phyloP scores from a whole-genome alignment of 2,797 vertebrate species.

The Chromis chromis region DNA sequence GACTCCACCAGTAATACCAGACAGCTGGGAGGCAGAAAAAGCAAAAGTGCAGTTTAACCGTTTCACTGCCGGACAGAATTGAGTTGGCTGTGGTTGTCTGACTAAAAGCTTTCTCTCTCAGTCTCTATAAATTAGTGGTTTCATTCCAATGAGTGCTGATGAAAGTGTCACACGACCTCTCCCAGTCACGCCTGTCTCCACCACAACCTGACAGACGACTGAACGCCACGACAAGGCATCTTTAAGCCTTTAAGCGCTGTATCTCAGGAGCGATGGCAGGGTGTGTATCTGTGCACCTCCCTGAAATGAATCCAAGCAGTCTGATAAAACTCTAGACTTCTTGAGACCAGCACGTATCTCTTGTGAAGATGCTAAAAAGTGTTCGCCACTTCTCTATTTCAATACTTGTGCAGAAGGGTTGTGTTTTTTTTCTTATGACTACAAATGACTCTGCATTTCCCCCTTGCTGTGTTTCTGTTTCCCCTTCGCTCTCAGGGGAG shows the following conservation, averaged over 20 bases:
- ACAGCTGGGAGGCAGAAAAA: slow-evolving; percentile 71
- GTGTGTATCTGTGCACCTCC: background rate
- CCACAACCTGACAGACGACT: slow-evolving; percentile 57
- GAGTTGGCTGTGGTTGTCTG: slow-evolving; percentile 82
- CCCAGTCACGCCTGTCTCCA: slow-evolving; percentile 76
- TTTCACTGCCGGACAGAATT: slow-evolving; percentile 82
- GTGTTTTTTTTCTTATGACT: slow-evolving; percentile 49
- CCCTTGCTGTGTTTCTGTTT: slow-evolving; percentile 45
- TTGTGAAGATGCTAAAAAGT: slow-evolving; percentile 7
- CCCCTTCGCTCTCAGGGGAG: slow-evolving; percentile 66
- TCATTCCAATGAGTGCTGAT: slow-evolving; percentile 65
- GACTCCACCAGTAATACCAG: slow-evolving; percentile 68
- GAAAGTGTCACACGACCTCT: slow-evolving; percentile 68
- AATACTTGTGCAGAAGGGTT: slow-evolving; percentile 36
- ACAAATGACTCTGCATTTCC: slow-evolving; percentile 60
- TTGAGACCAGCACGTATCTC: background rate
- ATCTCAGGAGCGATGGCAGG: slow-evolving; percentile 1
- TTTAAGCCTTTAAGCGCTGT: background rate
- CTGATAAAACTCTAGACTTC: background rate
- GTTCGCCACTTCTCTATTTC: slow-evolving; percentile 22
- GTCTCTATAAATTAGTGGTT: slow-evolving; percentile 74
- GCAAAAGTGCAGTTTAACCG: slow-evolving; percentile 85
- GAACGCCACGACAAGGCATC: background rate
- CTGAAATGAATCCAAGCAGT: slow-evolving; percentile 26
- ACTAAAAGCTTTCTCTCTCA: slow-evolving; percentile 76